Percentiles rank a stretch among this genome's conserved stretches.
phyloP scores from a whole-genome alignment of 1,140 invertebrate species.

The Penaeus vannamei region DNA sequence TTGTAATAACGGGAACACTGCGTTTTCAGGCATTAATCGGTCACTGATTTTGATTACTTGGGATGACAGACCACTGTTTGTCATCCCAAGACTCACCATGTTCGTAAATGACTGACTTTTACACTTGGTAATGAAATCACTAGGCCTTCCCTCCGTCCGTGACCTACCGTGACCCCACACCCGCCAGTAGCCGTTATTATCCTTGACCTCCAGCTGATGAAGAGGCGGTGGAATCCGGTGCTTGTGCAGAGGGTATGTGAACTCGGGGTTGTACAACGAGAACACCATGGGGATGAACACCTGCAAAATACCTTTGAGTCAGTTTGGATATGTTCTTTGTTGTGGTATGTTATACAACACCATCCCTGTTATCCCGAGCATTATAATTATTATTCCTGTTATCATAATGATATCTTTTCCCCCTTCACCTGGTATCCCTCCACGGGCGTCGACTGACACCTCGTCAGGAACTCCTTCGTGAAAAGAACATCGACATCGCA shows the following conservation, averaged over 20 bases:
- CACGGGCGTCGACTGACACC: conserved; percentile 27
- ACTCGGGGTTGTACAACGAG: conserved; percentile 47
- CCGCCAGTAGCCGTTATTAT: conserved; percentile 38
- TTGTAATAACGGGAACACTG: too few species aligned
- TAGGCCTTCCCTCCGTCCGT: too few species aligned
- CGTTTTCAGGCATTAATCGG: too few species aligned
- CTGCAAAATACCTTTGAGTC: not conserved
- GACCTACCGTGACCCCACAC: conserved; percentile 40
- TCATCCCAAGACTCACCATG: too few species aligned
- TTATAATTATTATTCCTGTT: not conserved
- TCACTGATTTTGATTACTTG: too few species aligned
- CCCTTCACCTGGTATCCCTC: conserved; percentile 25
- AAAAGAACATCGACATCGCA: conserved; percentile 44
- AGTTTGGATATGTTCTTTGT: not conserved
- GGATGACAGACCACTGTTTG: too few species aligned
- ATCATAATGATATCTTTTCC: not conserved
- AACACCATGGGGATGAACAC: conserved; percentile 44
- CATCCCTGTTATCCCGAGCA: not conserved
- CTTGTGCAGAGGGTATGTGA: conserved; percentile 26
- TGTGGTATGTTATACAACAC: too few species aligned
- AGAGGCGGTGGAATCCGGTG: conserved; percentile 26
- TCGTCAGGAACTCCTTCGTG: conserved; percentile 20
- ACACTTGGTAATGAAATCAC: too few species aligned
- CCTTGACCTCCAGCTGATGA: conserved; percentile 13
- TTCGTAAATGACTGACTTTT: too few species aligned